These are phyloP conservation scores for Ectobius pallidus DNA, from an alignment of 2,888 invertebrate genomes.

Conservation along the genomic window DNA sequence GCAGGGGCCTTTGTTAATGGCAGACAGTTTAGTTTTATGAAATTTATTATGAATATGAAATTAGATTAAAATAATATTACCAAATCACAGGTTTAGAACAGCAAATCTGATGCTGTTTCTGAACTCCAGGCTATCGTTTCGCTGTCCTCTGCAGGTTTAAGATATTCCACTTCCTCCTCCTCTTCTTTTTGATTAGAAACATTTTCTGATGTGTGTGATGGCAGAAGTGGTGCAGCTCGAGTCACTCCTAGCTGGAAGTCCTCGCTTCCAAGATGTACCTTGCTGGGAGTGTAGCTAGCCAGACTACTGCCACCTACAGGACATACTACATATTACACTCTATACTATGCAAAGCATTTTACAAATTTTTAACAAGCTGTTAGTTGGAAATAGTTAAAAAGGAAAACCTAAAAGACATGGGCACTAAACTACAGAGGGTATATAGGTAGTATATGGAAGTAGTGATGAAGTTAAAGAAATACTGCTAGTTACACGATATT, in stretches of 20 bases:
- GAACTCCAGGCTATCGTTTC: conserved; percentile 54
- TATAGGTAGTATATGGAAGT: too few relatives aligned
- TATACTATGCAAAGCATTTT: too few relatives aligned
- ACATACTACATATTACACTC: conserved; percentile 22
- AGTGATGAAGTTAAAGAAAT: too few relatives aligned
- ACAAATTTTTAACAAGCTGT: too few relatives aligned
- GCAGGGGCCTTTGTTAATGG: too few relatives aligned
- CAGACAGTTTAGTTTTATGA: too few relatives aligned
- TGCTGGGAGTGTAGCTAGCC: conserved; percentile 84
- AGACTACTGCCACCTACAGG: conserved; percentile 60
- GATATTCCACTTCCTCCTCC: conserved; percentile 52
- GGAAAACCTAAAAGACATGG: too few relatives aligned
- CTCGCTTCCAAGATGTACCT: conserved; percentile 66
- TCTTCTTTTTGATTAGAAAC: conserved; percentile 38
- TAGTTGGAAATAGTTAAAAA: too few relatives aligned
- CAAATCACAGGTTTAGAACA: conserved; percentile 50
- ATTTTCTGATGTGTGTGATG: conserved; percentile 48
- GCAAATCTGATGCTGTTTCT: conserved; percentile 56
- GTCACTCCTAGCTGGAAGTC: conserved; percentile 82
- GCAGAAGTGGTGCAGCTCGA: conserved; percentile 58
- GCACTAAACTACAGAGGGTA: too few relatives aligned
- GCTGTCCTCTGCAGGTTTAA: conserved; percentile 50
- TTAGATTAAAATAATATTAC: too few relatives aligned
- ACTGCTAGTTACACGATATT: too few relatives aligned
- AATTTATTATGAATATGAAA: too few relatives aligned